Evolutionary conservation across 2,888 invertebrate genomes (phyloP).

Genomic region (Parnassius mnemosyne): DNA sequence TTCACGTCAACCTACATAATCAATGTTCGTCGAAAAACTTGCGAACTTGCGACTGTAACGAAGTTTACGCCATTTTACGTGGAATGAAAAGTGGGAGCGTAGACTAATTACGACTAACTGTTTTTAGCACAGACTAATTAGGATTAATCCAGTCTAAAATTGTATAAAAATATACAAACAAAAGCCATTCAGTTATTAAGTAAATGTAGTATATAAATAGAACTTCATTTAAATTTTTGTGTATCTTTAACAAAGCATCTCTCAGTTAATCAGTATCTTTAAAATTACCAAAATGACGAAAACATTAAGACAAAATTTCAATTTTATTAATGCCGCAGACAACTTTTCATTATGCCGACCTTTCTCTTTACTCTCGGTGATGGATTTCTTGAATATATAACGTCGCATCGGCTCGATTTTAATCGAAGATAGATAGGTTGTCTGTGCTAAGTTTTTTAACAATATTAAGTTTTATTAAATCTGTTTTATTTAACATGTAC

Average conservation of each 20-base stretch:
- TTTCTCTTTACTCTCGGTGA: constrained; percentile 21
- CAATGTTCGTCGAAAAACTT: neutral
- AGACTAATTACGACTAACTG: constrained; percentile 13
- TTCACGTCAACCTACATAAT: neutral
- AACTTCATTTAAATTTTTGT: too few relatives aligned
- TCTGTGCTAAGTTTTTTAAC: constrained; percentile 1
- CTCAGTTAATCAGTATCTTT: neutral
- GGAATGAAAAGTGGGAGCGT: constrained; percentile 3
- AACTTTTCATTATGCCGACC: constrained; percentile 3
- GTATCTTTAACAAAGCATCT: too few relatives aligned
- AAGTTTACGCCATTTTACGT: constrained; percentile 6
- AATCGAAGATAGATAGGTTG: neutral
- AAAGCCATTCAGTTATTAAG: too few relatives aligned
- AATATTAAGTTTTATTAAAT: constrained; percentile 8
- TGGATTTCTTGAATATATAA: constrained; percentile 13
- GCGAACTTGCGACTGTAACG: constrained; percentile 1
- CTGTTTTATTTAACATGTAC: too few relatives aligned
- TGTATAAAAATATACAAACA: neutral
- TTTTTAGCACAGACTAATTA: constrained; percentile 13
- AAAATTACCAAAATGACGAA: neutral
- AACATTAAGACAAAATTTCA: neutral
- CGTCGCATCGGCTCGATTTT: too few relatives aligned
- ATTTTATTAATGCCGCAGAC: constrained; percentile 10
- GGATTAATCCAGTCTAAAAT: constrained; percentile 4
- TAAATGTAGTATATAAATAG: too few relatives aligned